Evolutionary conservation across 53 echinoderm and acorn worm species (phyloP).

Genomic region (Hippasteria phrygiana): DNA sequence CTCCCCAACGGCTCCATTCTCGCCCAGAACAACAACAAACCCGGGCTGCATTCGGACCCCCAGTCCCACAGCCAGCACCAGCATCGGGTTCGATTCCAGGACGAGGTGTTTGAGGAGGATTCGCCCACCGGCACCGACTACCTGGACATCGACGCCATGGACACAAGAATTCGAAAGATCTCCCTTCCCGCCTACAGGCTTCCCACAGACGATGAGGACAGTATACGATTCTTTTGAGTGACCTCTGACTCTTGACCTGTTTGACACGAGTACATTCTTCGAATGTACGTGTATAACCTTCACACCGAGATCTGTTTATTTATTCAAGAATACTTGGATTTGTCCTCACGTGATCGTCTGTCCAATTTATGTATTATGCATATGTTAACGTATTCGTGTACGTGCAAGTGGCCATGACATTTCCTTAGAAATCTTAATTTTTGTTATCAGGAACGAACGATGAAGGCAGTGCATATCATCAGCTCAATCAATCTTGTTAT

Average conservation of each 20-base stretch:
- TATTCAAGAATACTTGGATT: not conserved
- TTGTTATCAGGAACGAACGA: too few relatives aligned
- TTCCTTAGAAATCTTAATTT: too few relatives aligned
- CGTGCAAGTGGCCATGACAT: too few relatives aligned
- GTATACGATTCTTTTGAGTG: conserved; percentile 61
- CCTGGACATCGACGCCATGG: conserved; percentile 33
- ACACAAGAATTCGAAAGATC: conserved; percentile 76
- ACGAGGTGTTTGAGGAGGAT: conserved; percentile 70
- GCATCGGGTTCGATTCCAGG: conserved; percentile 79
- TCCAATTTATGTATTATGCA: too few relatives aligned
- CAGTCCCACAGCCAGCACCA: conserved; percentile 17
- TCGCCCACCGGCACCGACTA: not conserved
- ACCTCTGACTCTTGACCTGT: conserved; percentile 37
- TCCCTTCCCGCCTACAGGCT: conserved; percentile 93
- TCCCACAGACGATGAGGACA: conserved; percentile 69
- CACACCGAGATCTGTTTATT: conserved; percentile 26
- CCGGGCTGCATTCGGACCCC: not conserved
- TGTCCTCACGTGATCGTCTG: not conserved
- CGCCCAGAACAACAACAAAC: conserved; percentile 26
- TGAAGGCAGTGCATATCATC: too few relatives aligned
- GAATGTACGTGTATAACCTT: too few relatives aligned
- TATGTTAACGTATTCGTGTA: too few relatives aligned
- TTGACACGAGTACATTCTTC: conserved; percentile 5
- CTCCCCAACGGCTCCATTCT: conserved; percentile 62
- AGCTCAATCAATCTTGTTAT: too few relatives aligned